Evolutionary conservation across 2,888 invertebrate species (phyloP), one percentile per base, ranked within the genome.

Genomic region (Atrina japonica): DNA sequence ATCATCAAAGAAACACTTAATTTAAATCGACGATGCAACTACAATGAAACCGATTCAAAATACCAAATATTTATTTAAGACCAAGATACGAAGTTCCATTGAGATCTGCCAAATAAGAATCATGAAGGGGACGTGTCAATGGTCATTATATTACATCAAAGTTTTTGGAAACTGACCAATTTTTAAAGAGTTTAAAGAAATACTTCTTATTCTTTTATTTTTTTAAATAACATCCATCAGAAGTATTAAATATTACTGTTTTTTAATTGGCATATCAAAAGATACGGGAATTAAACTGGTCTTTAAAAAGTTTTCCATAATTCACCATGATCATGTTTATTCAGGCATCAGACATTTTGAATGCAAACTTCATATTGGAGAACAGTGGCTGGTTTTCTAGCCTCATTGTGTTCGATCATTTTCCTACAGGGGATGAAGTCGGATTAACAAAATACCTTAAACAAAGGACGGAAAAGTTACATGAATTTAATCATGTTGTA

Each of bases 341-440:
- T 61, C 61, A 61, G 61, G 61, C 61, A 61, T 61, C 49, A 29
- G 61, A 25, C 49, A 61, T 49, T 43, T 29, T 61, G 49, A 61
- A 61, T 61, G 61, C 61, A 49, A 61, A 61, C 61, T 61, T 61
- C 61, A 49, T 30, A 47, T 49, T 61, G 41, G 61, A 47, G 61
- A 61, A 61, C 61, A 49, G 61, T 49, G 47, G 61, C 61, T 47
- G 61, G 16, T 35, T 49, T 61, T 29, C 14, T 30, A 35, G 56
- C 40, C 56, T 56, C 40, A 35, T 56, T 56, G 56, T 56, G 40
- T 56, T 56, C 35, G 49, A 23, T 18, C 27, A 49, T 52, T 21
- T 18, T 21, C 52, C 52, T 25, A 52, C 23, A 27, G 61, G 49
- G 61, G 21, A 61, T 61, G 49, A 61, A 61, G 61, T 29, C 27